A percentile compares a stretch with the other conserved stretches of the same genome.
These are phyloP conservation scores for Incurvaria masculella DNA, from an alignment of 2,888 invertebrate species.

Conservation along the genomic window DNA sequence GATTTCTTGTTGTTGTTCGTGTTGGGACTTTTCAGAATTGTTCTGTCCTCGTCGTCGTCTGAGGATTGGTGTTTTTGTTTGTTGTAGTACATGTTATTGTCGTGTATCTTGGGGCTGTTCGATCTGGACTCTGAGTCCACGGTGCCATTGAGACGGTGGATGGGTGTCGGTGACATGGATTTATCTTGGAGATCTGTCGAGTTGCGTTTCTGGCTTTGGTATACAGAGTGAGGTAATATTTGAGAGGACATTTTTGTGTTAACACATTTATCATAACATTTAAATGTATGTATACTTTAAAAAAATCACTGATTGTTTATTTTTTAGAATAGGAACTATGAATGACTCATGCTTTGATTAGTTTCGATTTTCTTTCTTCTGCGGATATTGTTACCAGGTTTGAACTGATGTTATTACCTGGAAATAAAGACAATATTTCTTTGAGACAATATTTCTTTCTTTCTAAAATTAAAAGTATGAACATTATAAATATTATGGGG, in stretches of 20 bases:
- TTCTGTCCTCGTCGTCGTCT: constrained; percentile 32
- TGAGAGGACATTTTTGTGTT: constrained; percentile 24
- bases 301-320: no score
- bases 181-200: constrained; percentile 28
- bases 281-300: no score
- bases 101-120: constrained; percentile 26
- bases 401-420: no score
- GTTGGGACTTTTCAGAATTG: constrained; percentile 29
- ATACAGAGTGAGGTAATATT: constrained; percentile 27
- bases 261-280: background rate
- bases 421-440: no score
- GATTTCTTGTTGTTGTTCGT: constrained; percentile 59
- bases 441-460: no score
- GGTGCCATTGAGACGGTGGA: constrained; percentile 39
- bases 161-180: constrained; percentile 21
- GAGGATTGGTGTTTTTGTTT: constrained; percentile 9
- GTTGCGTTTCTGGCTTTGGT: constrained; percentile 26
- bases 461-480: no score
- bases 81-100: constrained; percentile 38
- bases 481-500: no score
- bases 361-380: no score
- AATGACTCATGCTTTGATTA: no score
- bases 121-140: constrained; percentile 31
- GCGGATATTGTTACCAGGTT: no score
- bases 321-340: no score